Base-by-base conservation (phyloP, 1,140 invertebrate genomes). In the Atta colombica region DNA sequence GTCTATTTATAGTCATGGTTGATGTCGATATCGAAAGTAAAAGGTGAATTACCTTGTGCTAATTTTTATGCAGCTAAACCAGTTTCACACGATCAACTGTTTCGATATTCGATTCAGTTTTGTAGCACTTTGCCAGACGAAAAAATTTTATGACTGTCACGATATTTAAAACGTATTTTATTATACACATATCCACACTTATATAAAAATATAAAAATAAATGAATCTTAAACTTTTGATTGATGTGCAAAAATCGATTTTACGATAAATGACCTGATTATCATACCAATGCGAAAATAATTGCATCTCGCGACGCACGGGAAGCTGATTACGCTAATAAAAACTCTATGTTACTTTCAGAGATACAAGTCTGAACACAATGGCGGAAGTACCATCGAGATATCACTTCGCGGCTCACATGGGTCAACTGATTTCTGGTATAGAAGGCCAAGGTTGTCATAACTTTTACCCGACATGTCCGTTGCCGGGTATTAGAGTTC, bases 341-440 rank as follows among this genome's bases (percentile, higher is more conserved):
- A 51, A 58, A 5, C 28, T 49, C 1, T 1, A 21, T 25, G 0
- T 90, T 88, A 55, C 87, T 95, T 94, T 74, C 94, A 97, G 96
- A 88, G 96, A 97, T 84, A 97, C 96, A 16, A 97, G 96, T 81
- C 93, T 97, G 71, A 96, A 95, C 60, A 96, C 95, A 4, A 96
- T 96, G 88, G 96, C 96, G 12, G 96, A 96, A 94, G 95, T 97
- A 35, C 96, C 97, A 0, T 97, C 97, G 31, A 97, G 97, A 91
- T 98, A 97, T 94, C 97, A 98, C 93, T 98, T 97, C 93, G 97
- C 97, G 0, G 97, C 97, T 7, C 97, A 98, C 93, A 98, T 98
- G 97, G 97, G 97, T 77, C 97, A 98, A 94, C 94, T 98, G 65
- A 96, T 98, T 60, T 95, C 96, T 51, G 97, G 97, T 14, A 94